Evolutionary conservation across 2,888 invertebrate genomes (phyloP), one percentile per base, ranked within the genome.

Genomic region (Eurois occulta): DNA sequence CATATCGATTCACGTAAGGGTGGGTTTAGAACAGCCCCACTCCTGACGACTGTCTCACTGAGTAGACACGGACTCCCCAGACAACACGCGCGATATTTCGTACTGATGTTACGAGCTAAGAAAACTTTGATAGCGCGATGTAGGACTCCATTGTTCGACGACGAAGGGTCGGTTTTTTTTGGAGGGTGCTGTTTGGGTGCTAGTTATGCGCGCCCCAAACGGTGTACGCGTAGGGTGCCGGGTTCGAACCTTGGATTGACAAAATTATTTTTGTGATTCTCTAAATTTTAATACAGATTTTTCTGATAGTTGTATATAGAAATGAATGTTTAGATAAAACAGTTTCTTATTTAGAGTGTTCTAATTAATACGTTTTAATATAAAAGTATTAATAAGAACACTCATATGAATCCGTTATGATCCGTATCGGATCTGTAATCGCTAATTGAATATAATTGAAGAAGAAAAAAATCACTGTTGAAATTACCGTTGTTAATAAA

Each of bases 61-160:
- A 60, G 76, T 72, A 81, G 76, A 76, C 68, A 85, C 76, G 77
- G 86, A 83, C 83, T 82, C 65, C 83, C 60, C 21, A 7, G 13
- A 21, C 1, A 2, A 0, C 0, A 0, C 0, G 2, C 10, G 2
- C 5, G n/a, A 32, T 16, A 48, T 16, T 7, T 72, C 21, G n/a
- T 58, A 71, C n/a, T n/a, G 28, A 7, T 55, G 35, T 41, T 38
- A 41, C 38, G 24, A 13, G 24, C 2, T 43, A 43, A 10, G 72
- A 65, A 78, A 79, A 79, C 80, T 79, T 69, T 28, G 41, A 41
- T 78, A 21, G 72, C 68, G 80, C 68, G 80, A 79, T 79, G 38
- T 24, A 79, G 79, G 58, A 58, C 16, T 6, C 24, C 32, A 35
- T 55, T 77, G 77, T 75, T 62, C 21, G 18, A 10, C 2, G 10